Base-by-base conservation (phyloP, 2,797 vertebrate species). In the Onychomys leucogaster region DNA sequence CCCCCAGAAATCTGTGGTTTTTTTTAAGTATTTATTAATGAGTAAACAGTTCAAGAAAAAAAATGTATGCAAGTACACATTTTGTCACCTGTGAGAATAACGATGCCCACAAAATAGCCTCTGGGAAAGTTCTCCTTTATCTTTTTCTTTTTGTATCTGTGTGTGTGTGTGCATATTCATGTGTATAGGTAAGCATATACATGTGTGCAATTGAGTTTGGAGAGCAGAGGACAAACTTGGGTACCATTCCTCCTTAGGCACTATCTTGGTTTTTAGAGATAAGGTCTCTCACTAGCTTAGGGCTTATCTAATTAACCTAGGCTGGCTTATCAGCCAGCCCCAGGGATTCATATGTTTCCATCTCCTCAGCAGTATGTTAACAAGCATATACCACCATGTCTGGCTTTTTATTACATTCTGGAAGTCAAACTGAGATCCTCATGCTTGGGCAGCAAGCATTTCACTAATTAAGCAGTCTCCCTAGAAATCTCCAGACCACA, bases 11-110 rank as follows among this genome's bases (percentile, higher is more conserved):
- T 43, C 43, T 43, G 41, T 25, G 49, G n/a, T 65, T 80, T 80
- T 52, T 81, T 52, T n/a, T 1, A 63, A 90, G 55, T 37, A 41
- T 86, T 52, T 90, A 69, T 0, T 90, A 94, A 71, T 63, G 34
- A 67, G 14, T 86, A 81, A 73, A n/a, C 73, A 12, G 80, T 61
- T 87, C 59, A 88, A 76, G 55, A 21, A 80, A 84, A 52, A 75
- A 65, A 71, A n/a, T 46, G n/a, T 76, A 91, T 27, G 69, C 43
- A 85, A 61, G 76, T 5, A 67, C 1, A 82, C 2, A 71, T 73
- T 82, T 55, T 34, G 67, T 90, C 94, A 84, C 27, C 52, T 94
- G 16, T 95, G 80, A 82, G 17, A 94, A 19, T 84, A 46, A 94
- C 85, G 27, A 63, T 46, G 67, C 63, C 57, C 67, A 73, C 37